Conservation (phyloP, 1,140 invertebrate species). For the Drosophila erecta region DNA sequence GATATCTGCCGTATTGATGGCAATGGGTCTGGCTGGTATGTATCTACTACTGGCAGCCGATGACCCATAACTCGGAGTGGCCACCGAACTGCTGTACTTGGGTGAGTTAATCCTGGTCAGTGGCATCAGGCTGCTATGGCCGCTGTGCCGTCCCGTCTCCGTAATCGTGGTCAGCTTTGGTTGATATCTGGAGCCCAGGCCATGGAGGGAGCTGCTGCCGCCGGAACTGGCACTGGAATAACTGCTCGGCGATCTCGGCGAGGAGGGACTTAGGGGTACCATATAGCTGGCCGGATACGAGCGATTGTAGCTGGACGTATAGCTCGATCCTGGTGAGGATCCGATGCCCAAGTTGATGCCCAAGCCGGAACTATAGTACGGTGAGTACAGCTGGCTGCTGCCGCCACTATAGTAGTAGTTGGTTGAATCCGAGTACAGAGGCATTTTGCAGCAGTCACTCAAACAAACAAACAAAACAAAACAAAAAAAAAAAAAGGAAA, state of each 20-base stretch:
- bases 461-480: constrained; percentile 8
- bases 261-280: constrained; percentile 63
- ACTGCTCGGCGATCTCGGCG: constrained; percentile 47
- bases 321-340: constrained; percentile 32
- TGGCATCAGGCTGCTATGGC: constrained; percentile 70
- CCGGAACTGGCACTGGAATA: constrained; percentile 49
- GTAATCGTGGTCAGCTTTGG: constrained; percentile 90
- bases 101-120: constrained; percentile 85
- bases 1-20: constrained; percentile 92
- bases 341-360: constrained; percentile 32
- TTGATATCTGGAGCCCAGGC: constrained; percentile 86
- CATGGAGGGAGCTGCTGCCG: constrained; percentile 61
- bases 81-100: constrained; percentile 69
- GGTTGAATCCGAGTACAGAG: constrained; percentile 76
- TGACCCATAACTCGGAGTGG: constrained; percentile 37
- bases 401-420: constrained; percentile 84
- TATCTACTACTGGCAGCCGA: constrained; percentile 74
- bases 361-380: constrained; percentile 86
- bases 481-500: constrained; percentile 22
- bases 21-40: constrained; percentile 87
- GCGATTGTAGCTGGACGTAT: constrained; percentile 75
- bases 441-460: constrained; percentile 59
- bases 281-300: constrained; percentile 69
- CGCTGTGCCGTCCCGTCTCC: constrained; percentile 85
- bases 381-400: constrained; percentile 85